phyloP scores from a whole-genome alignment of 2,888 invertebrate species.

The Blastobasis lacticolella region DNA sequence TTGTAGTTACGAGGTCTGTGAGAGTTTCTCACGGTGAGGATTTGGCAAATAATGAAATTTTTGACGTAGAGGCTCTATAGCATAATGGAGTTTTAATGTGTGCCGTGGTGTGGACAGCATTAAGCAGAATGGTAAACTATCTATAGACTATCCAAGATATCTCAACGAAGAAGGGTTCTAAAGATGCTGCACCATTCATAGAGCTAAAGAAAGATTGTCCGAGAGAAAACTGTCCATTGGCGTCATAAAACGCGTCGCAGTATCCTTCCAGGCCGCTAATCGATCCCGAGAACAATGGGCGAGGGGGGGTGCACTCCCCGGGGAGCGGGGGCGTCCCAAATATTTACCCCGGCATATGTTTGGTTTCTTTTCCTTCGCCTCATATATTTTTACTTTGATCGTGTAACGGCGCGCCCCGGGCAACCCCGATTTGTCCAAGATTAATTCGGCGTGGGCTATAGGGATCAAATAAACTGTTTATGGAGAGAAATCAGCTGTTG shows the following conservation, averaged over 20 bases:
- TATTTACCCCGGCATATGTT: constrained; percentile 70
- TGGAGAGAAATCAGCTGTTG: no score
- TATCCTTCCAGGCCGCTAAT: constrained; percentile 57
- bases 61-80: no score
- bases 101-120: no score
- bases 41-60: no score
- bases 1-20: constrained; percentile 38
- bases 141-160: no score
- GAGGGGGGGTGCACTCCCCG: constrained; percentile 22
- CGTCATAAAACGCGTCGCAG: constrained; percentile 44
- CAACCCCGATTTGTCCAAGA: constrained; percentile 60
- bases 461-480: constrained; percentile 33
- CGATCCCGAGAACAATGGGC: constrained; percentile 62
- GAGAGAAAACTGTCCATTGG: neutral
- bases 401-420: constrained; percentile 58
- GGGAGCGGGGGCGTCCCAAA: constrained; percentile 46
- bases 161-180: no score
- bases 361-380: constrained; percentile 71
- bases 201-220: no score
- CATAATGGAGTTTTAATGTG: no score
- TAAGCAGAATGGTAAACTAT: no score
- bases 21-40: constrained; percentile 55
- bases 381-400: constrained; percentile 73
- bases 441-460: constrained; percentile 53
- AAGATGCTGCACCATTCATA: no score